These are phyloP conservation scores for Hylaea fasciaria DNA, from an alignment of 2,888 invertebrate species.

Conservation along the genomic window DNA sequence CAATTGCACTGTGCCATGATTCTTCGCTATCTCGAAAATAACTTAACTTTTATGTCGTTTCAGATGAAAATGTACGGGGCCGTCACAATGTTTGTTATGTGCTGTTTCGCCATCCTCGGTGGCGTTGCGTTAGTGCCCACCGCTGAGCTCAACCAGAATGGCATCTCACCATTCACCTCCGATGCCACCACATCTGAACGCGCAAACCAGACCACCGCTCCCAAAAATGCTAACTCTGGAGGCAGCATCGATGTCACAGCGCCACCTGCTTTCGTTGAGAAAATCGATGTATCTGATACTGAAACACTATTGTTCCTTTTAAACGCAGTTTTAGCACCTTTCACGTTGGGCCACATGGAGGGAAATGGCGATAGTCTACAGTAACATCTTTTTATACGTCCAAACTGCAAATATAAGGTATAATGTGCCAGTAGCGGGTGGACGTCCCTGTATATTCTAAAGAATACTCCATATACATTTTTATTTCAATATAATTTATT, in stretches of 20 bases:
- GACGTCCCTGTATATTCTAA: too few relatives aligned
- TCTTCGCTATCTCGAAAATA: too few relatives aligned
- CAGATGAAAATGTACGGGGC: neutral
- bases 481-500: too few relatives aligned
- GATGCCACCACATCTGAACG: too few relatives aligned
- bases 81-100: neutral
- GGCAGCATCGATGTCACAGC: neutral
- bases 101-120: neutral
- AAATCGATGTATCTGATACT: neutral
- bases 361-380: neutral
- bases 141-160: too few relatives aligned
- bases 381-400: neutral
- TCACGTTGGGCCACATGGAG: neutral
- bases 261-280: neutral
- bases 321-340: neutral
- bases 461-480: too few relatives aligned
- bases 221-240: neutral
- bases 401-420: neutral
- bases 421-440: too few relatives aligned
- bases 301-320: neutral
- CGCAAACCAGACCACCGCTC: neutral
- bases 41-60: neutral
- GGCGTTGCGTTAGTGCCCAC: neutral
- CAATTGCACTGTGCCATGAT: too few relatives aligned
- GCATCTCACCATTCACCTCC: too few relatives aligned